These are phyloP conservation scores for Rhynchopsitta pachyrhyncha DNA, from an alignment of 2,113 vertebrate species.

Conservation along the genomic window DNA sequence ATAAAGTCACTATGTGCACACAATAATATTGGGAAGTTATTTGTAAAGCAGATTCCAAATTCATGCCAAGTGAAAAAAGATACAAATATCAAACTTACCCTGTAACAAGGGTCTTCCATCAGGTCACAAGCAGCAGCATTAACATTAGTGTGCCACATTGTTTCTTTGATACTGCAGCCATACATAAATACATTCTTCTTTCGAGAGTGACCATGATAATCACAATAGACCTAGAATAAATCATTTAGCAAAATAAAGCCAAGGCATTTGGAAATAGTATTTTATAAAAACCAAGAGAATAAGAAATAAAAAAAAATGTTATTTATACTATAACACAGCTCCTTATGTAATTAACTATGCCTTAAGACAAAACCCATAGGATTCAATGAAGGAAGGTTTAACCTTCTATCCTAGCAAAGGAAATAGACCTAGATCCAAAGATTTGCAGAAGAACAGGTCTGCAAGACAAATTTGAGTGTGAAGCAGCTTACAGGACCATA, in stretches of 20 bases:
- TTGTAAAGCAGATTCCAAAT: background rate
- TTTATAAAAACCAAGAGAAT: background rate
- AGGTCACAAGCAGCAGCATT: constrained; percentile 84
- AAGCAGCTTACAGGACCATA: background rate
- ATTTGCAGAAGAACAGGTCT: background rate
- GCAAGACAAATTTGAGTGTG: background rate
- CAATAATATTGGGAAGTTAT: background rate
- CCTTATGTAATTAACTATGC: background rate
- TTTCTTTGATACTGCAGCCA: constrained; percentile 96
- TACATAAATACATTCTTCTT: constrained; percentile 99
- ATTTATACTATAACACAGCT: background rate
- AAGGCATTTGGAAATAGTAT: background rate
- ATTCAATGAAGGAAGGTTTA: background rate
- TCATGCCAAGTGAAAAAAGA: background rate
- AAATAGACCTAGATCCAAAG: background rate
- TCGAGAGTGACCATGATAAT: constrained; percentile 97
- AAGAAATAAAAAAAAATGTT: background rate
- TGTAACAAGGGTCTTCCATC: constrained; percentile 89
- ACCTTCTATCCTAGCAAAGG: background rate
- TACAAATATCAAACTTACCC: constrained; percentile 72
- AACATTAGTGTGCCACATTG: constrained; percentile 89
- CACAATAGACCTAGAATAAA: constrained; percentile 82
- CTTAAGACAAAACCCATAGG: background rate
- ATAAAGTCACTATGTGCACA: background rate
- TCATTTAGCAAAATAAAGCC: constrained; percentile 7